Evolutionary conservation across 1,140 invertebrate species (phyloP).

Genomic region (Apis dorsata): DNA sequence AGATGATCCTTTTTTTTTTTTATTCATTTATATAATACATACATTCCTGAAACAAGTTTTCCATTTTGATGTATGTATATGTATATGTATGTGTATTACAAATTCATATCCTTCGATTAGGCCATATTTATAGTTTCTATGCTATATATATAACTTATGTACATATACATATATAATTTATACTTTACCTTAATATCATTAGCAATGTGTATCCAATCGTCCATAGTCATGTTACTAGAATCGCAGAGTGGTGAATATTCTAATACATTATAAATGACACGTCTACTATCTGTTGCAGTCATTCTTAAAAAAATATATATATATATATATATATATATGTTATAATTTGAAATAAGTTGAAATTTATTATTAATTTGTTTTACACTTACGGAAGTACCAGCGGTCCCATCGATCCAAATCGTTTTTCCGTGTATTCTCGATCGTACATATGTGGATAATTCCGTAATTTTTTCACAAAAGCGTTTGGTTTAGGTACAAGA

Average conservation of each 20-base stretch:
- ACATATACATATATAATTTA: background rate
- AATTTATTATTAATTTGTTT: background rate
- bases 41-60: background rate
- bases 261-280: constrained; percentile 89
- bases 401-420: constrained; percentile 81
- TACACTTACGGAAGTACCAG: constrained; percentile 85
- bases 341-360: background rate
- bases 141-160: no score
- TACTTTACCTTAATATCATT: constrained; percentile 89
- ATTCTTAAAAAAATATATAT: constrained; percentile 51
- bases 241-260: constrained; percentile 95
- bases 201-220: constrained; percentile 94
- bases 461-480: constrained; percentile 82
- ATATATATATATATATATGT: no score
- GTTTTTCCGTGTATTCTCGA: constrained; percentile 81
- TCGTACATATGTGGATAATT: constrained; percentile 89
- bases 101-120: background rate
- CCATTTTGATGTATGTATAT: background rate
- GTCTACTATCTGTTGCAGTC: constrained; percentile 77
- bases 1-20: background rate
- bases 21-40: background rate
- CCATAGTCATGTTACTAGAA: constrained; percentile 95
- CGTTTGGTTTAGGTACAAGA: constrained; percentile 83
- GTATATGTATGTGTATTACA: background rate
- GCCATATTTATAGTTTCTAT: background rate